Evolutionary conservation across 2,113 vertebrate genomes (phyloP), one percentile per base, ranked within the genome.

Genomic region (Cynocephalus volans): DNA sequence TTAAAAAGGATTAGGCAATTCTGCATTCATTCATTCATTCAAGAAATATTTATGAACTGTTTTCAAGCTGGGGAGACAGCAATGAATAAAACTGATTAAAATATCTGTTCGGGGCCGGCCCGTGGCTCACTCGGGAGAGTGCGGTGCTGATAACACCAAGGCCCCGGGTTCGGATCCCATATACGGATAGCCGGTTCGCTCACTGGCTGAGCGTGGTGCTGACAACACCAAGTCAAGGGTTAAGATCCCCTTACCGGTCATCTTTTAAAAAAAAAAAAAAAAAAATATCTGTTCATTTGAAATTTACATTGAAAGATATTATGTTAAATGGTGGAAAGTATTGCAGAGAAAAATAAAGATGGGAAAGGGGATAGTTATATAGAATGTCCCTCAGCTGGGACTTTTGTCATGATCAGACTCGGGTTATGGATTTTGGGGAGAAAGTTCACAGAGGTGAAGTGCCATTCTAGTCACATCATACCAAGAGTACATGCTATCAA

Each of bases 41-140:
- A 85, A 67, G 23, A 92, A 89, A 73, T 82, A 89, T 69, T 88
- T 89, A 50, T 64, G 65, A 48, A 69, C 48, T 64, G 24, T 31
- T 80, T 96, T 62, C 31, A 73, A 69, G 31, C 21, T 67, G n/a
- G n/a, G 15, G 18, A 89, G 62, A 13, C 6, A 91, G 26, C 7
- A 80, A 64, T 65, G 28, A 77, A 77, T 36, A 60, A 56, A 92
- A 41, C 23, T 28, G n/a, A 56, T 70, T 7, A 85, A 94, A 90
- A 82, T 70, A n/a, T 1, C 8, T 87, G 54, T 11, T 4, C 14
- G n/a, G n/a, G n/a, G n/a, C n/a, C n/a, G n/a, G n/a, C n/a, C n/a
- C n/a, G n/a, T n/a, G n/a, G n/a, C n/a, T n/a, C n/a, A n/a, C n/a
- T n/a, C n/a, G n/a, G n/a, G n/a, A n/a, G n/a, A n/a, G n/a, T n/a